These are phyloP conservation scores for Adineta ricciae DNA, from an alignment of 2,888 invertebrate genomes.

Conservation along the genomic window DNA sequence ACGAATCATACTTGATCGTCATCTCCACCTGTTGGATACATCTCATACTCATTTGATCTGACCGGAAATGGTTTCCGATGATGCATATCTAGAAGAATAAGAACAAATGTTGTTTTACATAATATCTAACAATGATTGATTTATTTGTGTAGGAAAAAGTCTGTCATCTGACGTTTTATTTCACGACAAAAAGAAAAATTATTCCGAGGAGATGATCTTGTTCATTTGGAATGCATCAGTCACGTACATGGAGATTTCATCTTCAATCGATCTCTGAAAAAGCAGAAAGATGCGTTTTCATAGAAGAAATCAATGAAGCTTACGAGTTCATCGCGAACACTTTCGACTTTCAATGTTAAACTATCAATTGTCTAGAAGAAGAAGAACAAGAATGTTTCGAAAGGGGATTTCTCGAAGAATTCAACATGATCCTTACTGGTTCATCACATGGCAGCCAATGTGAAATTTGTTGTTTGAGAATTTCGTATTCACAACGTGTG, in stretches of 20 bases:
- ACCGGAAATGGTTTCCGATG: neutral
- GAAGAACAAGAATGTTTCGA: neutral
- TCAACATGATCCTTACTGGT: neutral
- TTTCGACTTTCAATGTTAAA: neutral
- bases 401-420: too few species aligned
- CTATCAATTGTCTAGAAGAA: neutral
- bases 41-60: neutral
- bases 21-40: neutral
- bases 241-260: neutral
- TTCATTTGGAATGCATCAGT: constrained; percentile 7
- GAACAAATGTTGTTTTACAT: too few species aligned
- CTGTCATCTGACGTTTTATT: neutral
- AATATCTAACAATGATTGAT: neutral
- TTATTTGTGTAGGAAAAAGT: neutral
- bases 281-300: neutral
- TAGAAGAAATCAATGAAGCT: neutral
- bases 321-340: neutral
- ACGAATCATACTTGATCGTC: neutral
- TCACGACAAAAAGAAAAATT: neutral
- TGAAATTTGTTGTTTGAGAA: neutral
- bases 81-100: neutral
- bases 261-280: neutral
- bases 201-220: neutral
- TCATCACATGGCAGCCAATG: constrained; percentile 2
- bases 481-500: neutral